Conservation (phyloP, 2,113 vertebrate genomes). For the Scytalopus superciliaris region DNA sequence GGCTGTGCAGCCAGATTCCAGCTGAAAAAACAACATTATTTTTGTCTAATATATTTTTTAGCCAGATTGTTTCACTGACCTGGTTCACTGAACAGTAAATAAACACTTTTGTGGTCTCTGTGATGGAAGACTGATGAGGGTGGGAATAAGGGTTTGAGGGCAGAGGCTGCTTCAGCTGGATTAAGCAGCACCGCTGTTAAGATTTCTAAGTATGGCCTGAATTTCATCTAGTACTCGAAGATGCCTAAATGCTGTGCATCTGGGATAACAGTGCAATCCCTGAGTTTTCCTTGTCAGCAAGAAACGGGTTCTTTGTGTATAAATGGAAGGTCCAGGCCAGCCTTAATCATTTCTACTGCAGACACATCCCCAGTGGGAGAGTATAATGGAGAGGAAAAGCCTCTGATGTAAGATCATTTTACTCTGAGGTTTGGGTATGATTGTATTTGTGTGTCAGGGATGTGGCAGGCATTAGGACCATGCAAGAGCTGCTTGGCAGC, state of each 20-base stretch:
- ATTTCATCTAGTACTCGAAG: background rate
- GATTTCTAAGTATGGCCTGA: background rate
- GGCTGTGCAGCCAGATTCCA: conserved; percentile 30
- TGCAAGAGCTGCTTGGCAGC: background rate
- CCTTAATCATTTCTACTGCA: background rate
- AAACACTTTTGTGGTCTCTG: background rate
- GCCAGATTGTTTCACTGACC: background rate
- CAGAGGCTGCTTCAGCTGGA: background rate
- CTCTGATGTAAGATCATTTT: background rate
- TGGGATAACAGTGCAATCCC: background rate
- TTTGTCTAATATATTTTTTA: conserved; percentile 25
- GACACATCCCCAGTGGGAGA: background rate
- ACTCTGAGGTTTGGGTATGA: background rate
- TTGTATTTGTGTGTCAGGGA: background rate
- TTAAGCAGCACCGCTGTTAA: background rate
- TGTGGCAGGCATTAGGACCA: conserved; percentile 21
- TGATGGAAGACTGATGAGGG: background rate
- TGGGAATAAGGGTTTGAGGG: background rate
- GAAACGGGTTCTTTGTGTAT: background rate
- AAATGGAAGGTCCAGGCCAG: background rate
- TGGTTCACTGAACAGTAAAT: conserved; percentile 39
- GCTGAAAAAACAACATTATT: conserved; percentile 47
- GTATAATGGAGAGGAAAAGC: background rate
- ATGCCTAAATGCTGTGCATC: background rate
- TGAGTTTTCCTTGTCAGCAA: background rate